Base-by-base conservation (phyloP, 2,888 invertebrate species). In the Sphaerophoria rueppellii region DNA sequence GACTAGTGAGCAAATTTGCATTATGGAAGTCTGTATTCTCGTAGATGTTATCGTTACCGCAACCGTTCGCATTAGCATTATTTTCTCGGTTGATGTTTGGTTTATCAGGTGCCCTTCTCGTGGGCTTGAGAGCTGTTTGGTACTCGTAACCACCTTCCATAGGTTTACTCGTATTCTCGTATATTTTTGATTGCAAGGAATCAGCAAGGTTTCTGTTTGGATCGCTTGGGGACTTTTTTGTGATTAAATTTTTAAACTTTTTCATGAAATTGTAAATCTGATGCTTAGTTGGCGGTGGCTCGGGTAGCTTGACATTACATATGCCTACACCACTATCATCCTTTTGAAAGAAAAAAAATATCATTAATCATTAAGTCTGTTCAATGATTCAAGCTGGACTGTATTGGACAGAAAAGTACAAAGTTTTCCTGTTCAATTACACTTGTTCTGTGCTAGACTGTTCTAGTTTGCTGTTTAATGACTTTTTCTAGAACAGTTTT, bases 221-320 rank as follows among this genome's bases (percentile, higher is more conserved):
- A 69, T 89, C 87, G 81, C 88, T 89, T 43, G 91, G 89, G 34
- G 91, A 89, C 82, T 91, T 91, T 63, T 91, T 91, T 0, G 93
- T 93, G 90, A 93, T 93, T 87, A 94, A 95, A 82, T 95, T 93
- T 88, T 94, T 94, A 86, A 96, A 93, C 88, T 94, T 94, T 79
- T 94, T 93, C 93, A 95, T 95, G 89, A 96, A 93, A 0, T 95
- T 94, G 91, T 95, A 95, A 57, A 93, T 93, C 54, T 94, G 94
- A 77, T 93, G 93, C 11, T 91, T 91, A 3, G 91, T 88, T 60
- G 93, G 93, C 11, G 95, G 95, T 48, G 94, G 94, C 61, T 94
- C 93, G 1, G 95, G 95, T 48, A 95, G 91, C 63, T 92, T 93
- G n/a, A 91, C 91, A 87, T 93, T 92, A 7, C 91, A 91, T 87